Evolutionary conservation across 2,888 invertebrate genomes (phyloP), one percentile per base, ranked within the genome.

Genomic region (Auanema sp.): DNA sequence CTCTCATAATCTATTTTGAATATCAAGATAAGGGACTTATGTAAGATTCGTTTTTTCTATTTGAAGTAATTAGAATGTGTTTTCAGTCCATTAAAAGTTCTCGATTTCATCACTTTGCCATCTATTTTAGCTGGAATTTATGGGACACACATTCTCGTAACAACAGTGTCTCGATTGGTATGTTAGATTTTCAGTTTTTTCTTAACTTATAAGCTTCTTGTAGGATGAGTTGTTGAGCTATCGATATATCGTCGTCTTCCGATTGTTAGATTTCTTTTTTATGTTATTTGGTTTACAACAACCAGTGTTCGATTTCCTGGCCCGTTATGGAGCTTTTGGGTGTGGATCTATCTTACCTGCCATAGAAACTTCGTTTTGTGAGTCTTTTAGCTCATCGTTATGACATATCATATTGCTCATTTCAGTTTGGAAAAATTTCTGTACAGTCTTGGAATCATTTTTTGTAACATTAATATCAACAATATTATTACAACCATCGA

Each of bases 61-160:
- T 43, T 21, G 47, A 10, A 47, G 47, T 18, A 18, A 47, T 5
- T 18, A 16, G 10, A 50, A 8, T n/a, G 12, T 6, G 12, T 41
- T 64, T 78, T 57, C 51, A 77, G 77, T 21, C 74, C 72, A 2
- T 66, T 81, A 16, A 81, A 81, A 69, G 72, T 81, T 40, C 69
- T 81, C 42, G 81, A 81, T 51, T 78, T 79, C 59, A 71, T 81
- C 24, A 72, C 79, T 4, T 66, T 81, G 18, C 81, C 81, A 10
- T 79, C 79, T 4, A 65, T 81, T 2, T 60, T 81, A 44, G 65
- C 73, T 40, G 81, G 81, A 44, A 81, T 81, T 61, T 81, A 80
- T 62, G 81, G 81, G n/a, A 80, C 74, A n/a, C 81, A 81, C 60
- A 80, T 81, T 58, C 67, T 81, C n/a, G 80, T 81, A 21, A 79